Conservation (phyloP, 2,797 vertebrate species). For the Enteromius unitaeniatus region DNA sequence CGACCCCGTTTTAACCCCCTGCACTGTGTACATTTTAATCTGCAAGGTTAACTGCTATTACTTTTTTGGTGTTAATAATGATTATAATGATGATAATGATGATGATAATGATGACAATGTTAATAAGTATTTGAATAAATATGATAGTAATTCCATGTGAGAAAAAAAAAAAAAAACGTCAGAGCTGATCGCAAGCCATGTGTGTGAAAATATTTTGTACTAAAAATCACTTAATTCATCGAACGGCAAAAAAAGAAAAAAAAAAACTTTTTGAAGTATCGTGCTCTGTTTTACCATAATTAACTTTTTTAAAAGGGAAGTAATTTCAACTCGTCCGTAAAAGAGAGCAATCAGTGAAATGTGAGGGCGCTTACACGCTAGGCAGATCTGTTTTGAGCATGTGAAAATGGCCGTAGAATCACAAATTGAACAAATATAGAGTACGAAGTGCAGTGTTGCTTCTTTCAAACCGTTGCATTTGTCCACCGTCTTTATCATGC, state of each 20-base stretch:
- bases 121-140: conserved; percentile 84
- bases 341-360: conserved; percentile 62
- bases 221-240: conserved; percentile 70
- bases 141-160: conserved; percentile 80
- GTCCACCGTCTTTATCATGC: background rate
- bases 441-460: background rate
- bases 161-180: conserved; percentile 64
- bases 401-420: background rate
- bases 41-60: conserved; percentile 83
- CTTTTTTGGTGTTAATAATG: conserved; percentile 84
- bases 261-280: conserved; percentile 72
- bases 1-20: conserved; percentile 62
- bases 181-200: conserved; percentile 71
- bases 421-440: background rate
- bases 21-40: conserved; percentile 83
- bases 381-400: background rate
- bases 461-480: background rate
- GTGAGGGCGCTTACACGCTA: conserved; percentile 57
- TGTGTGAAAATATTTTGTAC: conserved; percentile 78
- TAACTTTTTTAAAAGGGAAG: conserved; percentile 70
- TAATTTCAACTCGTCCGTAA: conserved; percentile 44
- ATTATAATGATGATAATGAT: conserved; percentile 38
- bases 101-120: conserved; percentile 70
- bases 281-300: conserved; percentile 82
- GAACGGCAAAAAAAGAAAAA: conserved; percentile 60